These are phyloP conservation scores for Himantopus leucocephalus DNA, from an alignment of 2,113 vertebrate genomes.

Conservation along the genomic window DNA sequence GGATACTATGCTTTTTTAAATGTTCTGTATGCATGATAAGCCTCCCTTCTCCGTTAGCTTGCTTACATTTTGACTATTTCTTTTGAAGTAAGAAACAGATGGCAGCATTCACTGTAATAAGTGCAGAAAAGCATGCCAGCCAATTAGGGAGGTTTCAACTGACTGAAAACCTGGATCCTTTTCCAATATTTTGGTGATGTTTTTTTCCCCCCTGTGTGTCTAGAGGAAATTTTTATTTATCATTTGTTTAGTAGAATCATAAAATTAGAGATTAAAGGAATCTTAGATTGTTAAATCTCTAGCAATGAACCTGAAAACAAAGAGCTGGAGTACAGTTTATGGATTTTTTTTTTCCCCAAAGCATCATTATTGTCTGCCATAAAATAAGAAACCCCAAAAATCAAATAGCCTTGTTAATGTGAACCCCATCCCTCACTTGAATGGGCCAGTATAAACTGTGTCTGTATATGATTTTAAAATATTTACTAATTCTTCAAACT, in stretches of 20 bases:
- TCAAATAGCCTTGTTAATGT: not conserved
- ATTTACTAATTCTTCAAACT: not conserved
- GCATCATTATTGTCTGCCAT: not conserved
- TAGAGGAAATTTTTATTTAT: conserved; percentile 41
- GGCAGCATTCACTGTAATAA: conserved; percentile 51
- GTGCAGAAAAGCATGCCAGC: conserved; percentile 41
- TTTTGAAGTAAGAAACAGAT: conserved; percentile 66
- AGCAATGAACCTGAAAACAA: not conserved
- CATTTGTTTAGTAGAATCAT: conserved; percentile 5
- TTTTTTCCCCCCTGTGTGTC: not conserved
- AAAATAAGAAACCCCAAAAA: not conserved
- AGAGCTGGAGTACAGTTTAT: not conserved
- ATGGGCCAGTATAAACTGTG: not conserved
- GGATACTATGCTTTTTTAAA: not conserved
- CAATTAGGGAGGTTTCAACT: conserved; percentile 48
- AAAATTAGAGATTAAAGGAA: not conserved
- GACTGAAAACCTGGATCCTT: conserved; percentile 32
- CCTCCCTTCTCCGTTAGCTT: conserved; percentile 16
- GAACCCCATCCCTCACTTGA: not conserved
- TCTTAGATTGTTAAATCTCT: not conserved
- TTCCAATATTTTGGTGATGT: conserved; percentile 11
- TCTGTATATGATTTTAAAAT: not conserved
- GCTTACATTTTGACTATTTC: conserved; percentile 39
- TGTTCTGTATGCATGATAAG: not conserved
- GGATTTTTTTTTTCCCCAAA: not conserved